Evolutionary conservation across 1,140 invertebrate species (phyloP).

Genomic region (Nixonia krombeini): DNA sequence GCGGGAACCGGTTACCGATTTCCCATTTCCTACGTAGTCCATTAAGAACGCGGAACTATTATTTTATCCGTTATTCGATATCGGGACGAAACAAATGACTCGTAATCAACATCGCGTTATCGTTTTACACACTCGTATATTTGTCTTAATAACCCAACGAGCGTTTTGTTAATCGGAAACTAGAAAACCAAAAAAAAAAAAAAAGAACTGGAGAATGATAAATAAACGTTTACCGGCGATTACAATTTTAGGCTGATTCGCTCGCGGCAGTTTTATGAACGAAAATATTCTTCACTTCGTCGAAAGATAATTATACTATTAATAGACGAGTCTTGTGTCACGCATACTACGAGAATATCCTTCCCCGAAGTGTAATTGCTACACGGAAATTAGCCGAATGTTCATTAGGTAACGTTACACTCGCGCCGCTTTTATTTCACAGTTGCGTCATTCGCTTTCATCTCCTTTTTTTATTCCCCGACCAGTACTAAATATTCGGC

Average conservation of each 20-base stretch:
- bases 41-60: background rate
- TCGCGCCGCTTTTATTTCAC: constrained; percentile 4
- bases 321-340: constrained; percentile 33
- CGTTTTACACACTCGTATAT: too few species aligned
- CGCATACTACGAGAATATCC: constrained; percentile 30
- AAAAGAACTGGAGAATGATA: too few species aligned
- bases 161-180: too few species aligned
- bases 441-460: too few species aligned
- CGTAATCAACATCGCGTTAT: too few species aligned
- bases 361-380: constrained; percentile 41
- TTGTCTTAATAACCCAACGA: too few species aligned
- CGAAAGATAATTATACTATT: constrained; percentile 42
- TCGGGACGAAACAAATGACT: background rate
- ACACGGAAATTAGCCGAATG: constrained; percentile 36
- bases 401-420: background rate
- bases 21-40: background rate
- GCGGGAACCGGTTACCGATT: background rate
- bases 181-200: too few species aligned
- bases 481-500: too few species aligned
- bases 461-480: too few species aligned
- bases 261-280: too few species aligned
- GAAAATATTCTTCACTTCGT: constrained; percentile 11
- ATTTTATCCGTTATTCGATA: background rate
- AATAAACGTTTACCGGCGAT: too few species aligned
- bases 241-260: too few species aligned